Base-by-base conservation (phyloP, 2,797 vertebrate species). In the Cyclopterus lumpus region DNA sequence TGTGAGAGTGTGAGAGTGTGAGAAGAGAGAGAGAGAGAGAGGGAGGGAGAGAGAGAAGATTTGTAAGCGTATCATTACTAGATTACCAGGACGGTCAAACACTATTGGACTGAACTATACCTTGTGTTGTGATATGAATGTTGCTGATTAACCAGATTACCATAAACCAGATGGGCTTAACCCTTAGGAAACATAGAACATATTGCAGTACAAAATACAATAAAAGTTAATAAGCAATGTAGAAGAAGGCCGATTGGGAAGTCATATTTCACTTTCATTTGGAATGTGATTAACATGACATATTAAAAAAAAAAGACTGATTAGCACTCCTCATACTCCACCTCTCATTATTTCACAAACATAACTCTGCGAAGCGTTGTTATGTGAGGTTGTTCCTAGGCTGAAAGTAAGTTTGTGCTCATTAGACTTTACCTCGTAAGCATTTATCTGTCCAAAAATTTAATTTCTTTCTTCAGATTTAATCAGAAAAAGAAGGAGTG, bases 121-220 rank as follows among this genome's bases (percentile, higher is more conserved):
- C 60, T 46, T 24, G 4, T 62, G 5, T 42, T 63, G 16, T 28
- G n/a, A 28, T n/a, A 40, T 42, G 14, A 30, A 10, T 20, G 55
- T 40, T 67, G 24, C n/a, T 49, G 54, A 73, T 67, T 67, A 67
- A 73, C 65, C 38, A 30, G 12, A 55, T 79, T 12, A 48, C 3
- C 2, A 20, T 40, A n/a, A 57, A 20, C 6, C n/a, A 54, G 11
- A 6, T 2, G 2, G 8, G 58, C 12, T 59, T 70, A 26, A 20
- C 24, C 54, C 73, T 77, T 58, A 60, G 14, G 10, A 38, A 58
- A 28, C 42, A 38, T 42, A 15, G 18, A 16, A 14, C 16, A 32
- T 3, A 6, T 49, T 71, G 42, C 15, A 42, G 3, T 20, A 12
- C 30, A 42, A 46, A 34, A 40, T 1, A 4, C 44, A 14, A 11